A percentile compares a stretch with the other conserved stretches of the same genome.
Evolutionary conservation across 2,888 invertebrate genomes (phyloP).

Genomic region (Acrocyrtus sp.): DNA sequence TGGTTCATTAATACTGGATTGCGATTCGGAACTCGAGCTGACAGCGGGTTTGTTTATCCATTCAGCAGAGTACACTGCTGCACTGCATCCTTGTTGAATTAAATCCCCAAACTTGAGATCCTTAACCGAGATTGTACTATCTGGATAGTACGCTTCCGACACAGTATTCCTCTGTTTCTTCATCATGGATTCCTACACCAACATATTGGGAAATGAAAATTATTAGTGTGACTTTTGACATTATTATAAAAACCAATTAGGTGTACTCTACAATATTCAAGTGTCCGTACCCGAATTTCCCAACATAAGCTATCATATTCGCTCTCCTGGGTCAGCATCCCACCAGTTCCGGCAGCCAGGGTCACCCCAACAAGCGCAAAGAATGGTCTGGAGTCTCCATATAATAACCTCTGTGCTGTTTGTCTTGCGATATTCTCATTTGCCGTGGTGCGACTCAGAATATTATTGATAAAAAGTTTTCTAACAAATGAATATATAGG

Average conservation of each 20-base stretch:
- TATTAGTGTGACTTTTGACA: constrained; percentile 35
- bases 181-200: constrained; percentile 44
- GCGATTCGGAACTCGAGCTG: background rate
- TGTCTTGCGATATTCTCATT: constrained; percentile 73
- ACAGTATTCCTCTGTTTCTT: constrained; percentile 26
- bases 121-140: constrained; percentile 66
- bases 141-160: constrained; percentile 11
- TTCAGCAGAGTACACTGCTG: constrained; percentile 80
- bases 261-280: too few species aligned
- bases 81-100: constrained; percentile 84
- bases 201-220: background rate
- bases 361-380: constrained; percentile 80
- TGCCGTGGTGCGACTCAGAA: constrained; percentile 76
- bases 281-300: constrained; percentile 79
- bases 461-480: constrained; percentile 74
- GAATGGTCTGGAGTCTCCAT: constrained; percentile 78
- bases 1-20: constrained; percentile 68
- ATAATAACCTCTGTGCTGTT: constrained; percentile 74
- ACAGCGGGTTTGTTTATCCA: constrained; percentile 63
- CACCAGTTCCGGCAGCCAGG: constrained; percentile 73
- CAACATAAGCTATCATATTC: constrained; percentile 81
- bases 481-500: too few species aligned
- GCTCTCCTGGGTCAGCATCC: constrained; percentile 79
- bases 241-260: constrained; percentile 11
- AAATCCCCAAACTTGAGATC: constrained; percentile 76